These are phyloP conservation scores for Apistogramma diplotaenia DNA, from an alignment of 2,113 vertebrate species.

Conservation along the genomic window DNA sequence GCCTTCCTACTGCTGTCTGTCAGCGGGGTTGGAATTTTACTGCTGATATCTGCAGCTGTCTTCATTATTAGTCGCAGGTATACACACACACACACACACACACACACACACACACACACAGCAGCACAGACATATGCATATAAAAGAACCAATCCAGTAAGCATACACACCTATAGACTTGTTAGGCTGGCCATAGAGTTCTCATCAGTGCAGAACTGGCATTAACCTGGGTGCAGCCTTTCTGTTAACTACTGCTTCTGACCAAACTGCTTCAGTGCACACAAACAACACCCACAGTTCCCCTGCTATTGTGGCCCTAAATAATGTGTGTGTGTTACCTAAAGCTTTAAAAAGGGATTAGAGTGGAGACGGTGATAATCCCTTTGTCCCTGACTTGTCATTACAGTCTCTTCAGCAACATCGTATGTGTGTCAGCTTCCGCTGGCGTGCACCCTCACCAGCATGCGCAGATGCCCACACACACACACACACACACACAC, in stretches of 20 bases:
- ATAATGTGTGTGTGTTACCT: slow-evolving; percentile 61
- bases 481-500: slow-evolving; percentile 46
- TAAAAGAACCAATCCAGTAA: slow-evolving; percentile 5
- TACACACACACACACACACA: slow-evolving; percentile 22
- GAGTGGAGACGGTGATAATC: slow-evolving; percentile 76
- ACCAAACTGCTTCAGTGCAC: slow-evolving; percentile 8
- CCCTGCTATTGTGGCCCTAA: slow-evolving; percentile 35
- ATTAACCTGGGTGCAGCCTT: background rate
- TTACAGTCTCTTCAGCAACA: slow-evolving; percentile 60
- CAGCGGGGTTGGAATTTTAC: slow-evolving; percentile 90
- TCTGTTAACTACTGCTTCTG: slow-evolving; percentile 22
- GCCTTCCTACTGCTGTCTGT: slow-evolving; percentile 93
- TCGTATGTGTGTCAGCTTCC: slow-evolving; percentile 52
- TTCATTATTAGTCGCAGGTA: slow-evolving; percentile 98
- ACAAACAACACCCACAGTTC: slow-evolving; percentile 14
- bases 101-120: background rate
- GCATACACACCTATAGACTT: slow-evolving; percentile 11
- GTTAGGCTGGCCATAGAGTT: slow-evolving; percentile 2
- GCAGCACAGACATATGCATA: background rate
- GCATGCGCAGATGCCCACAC: slow-evolving; percentile 20
- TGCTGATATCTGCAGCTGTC: slow-evolving; percentile 92
- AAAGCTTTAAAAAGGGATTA: slow-evolving; percentile 71
- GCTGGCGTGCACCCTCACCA: background rate
- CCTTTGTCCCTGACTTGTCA: slow-evolving; percentile 75
- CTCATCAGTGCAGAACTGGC: slow-evolving; percentile 24